Conservation (phyloP, 1,140 invertebrate genomes). For the Anastrepha ludens region DNA sequence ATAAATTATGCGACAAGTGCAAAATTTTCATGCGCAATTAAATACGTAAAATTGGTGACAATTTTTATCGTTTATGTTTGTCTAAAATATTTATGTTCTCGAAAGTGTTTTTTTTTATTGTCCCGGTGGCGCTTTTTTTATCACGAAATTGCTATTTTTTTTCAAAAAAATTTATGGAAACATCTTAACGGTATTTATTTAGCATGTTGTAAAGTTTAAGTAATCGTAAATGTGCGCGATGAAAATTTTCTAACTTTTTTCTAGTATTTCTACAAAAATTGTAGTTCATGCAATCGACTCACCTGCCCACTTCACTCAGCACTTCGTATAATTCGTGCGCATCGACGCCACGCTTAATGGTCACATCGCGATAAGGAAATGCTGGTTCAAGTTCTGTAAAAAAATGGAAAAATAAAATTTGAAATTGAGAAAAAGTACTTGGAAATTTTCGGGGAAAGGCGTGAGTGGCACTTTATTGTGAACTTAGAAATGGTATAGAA, state of each 20-base stretch:
- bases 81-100: background rate
- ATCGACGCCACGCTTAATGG: conserved; percentile 83
- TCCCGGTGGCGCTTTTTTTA: background rate
- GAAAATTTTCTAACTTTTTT: conserved; percentile 16
- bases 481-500: background rate
- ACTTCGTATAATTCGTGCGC: conserved; percentile 88
- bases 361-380: conserved; percentile 88
- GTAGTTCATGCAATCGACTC: conserved; percentile 64
- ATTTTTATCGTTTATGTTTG: background rate
- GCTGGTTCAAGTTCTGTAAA: conserved; percentile 86
- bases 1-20: background rate
- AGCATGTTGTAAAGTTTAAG: background rate
- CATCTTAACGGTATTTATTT: background rate
- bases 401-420: background rate
- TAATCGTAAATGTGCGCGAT: background rate
- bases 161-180: background rate
- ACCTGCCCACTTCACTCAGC: conserved; percentile 87
- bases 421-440: background rate
- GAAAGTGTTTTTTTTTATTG: background rate
- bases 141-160: background rate
- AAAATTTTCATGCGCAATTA: background rate
- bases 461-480: background rate
- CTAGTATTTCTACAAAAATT: background rate
- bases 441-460: background rate
- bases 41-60: background rate